Evolutionary conservation across 2,113 vertebrate genomes (phyloP), one percentile per base, ranked within the genome.

Genomic region (Empidonax alnorum): DNA sequence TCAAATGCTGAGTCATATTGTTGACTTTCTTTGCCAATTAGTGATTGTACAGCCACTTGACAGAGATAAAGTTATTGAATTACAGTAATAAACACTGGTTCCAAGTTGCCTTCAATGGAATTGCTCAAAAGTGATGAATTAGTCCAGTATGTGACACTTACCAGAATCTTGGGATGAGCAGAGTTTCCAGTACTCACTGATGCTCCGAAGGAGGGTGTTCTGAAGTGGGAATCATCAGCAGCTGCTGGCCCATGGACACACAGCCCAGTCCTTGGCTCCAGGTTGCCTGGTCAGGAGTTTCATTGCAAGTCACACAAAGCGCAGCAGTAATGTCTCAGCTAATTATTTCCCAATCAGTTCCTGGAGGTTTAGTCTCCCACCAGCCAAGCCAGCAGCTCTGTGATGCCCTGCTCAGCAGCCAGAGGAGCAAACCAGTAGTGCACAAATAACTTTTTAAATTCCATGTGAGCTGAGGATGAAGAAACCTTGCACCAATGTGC

Each of bases 381-480:
- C 50, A 35, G 4, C 39, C 41, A 30, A 46, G 22, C 22, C 56
- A 72, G 68, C 33, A 50, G 53, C 80, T 63, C 55, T 6, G 61
- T 19, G 65, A 39, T 31, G 41, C 22, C 61, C 21, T 5, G 63
- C 42, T 24, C 28, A 31, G 79, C 47, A 53, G 37, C n/a, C 14
- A 4, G 31, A 49, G 55, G 4, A 62, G 28, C 6, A 10, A 74
- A 52, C 53, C 42, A 52, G 49, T 13, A 58, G 22, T n/a, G 55
- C 33, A 58, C 31, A n/a, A 58, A 12, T 12, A 58, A 58, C 31
- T 58, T n/a, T 9, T 21, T 21, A n/a, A 58, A 58, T n/a, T n/a
- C 72, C 8, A 3, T 0, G 8, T 4, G 22, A 83, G 18, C 39
- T 1, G 2, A 11, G 0, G 2, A 16, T 25, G 61, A 55, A 66